Evolutionary conservation across 2,888 invertebrate species (phyloP), one percentile per base, ranked within the genome.

Genomic region (Stenichneumon culpator): DNA sequence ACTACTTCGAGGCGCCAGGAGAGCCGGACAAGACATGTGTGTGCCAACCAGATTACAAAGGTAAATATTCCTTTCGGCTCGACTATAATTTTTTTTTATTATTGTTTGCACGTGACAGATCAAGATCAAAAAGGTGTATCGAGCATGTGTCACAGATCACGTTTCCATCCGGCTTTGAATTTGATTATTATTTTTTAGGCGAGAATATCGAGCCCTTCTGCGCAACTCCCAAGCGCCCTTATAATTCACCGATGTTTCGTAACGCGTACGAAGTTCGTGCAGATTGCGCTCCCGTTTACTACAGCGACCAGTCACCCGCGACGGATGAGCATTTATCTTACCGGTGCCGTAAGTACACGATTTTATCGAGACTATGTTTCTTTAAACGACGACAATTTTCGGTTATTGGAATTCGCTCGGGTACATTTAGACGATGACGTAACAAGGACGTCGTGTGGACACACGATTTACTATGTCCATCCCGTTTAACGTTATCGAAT

Each of bases 291-390:
- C 93, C 93, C 2, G 84, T 89, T 52, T 92, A 86, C 68, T 89
- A 88, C 14, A 3, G 4, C 14, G 0, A 0, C 7, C 88, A 90
- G 44, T 74, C 86, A 0, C 89, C 89, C 1, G 87, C 77, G 19
- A 88, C 79, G 0, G 39, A 28, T 93, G 93, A 89, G 22, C 32
- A 19, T n/a, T n/a, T 78, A 0, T 36, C 11, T 19, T 82, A 50
- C 22, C 88, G 91, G 90, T 93, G 93, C 39, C 91, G 93, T 93
- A 83, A 90, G 93, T 92, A 63, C 11, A 32, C 6, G 28, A 16
- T 32, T 57, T 25, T 25, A 1, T 25, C 22, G 25, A 57, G 11
- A 3, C 57, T 25, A 14, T 11, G 14, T 2, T 16, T 44, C 2
- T 44, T 44, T 44, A 16, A 44, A 3, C 44, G 11, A 1, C 7